Conservation (phyloP, 2,113 vertebrate species). For the Pseudopodoces humilis region DNA sequence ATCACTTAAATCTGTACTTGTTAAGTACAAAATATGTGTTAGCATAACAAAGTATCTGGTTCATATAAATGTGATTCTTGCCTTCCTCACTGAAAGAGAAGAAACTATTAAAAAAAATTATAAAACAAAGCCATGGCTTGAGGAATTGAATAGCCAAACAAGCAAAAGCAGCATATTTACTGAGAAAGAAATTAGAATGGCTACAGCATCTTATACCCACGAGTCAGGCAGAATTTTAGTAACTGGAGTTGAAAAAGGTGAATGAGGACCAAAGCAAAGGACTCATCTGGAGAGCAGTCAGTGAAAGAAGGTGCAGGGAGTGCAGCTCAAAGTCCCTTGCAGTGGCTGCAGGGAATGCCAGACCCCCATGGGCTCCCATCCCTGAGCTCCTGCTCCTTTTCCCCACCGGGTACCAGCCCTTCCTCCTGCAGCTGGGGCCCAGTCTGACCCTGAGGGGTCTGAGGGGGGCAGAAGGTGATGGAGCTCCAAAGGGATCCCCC, state of each 20-base stretch:
- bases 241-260: not conserved
- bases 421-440: not conserved
- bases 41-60: not conserved
- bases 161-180: not conserved
- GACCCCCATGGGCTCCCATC: fast-evolving
- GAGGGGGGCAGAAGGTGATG: no score
- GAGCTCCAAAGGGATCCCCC: not conserved
- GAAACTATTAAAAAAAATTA: not conserved
- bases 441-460: fast-evolving
- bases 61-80: not conserved
- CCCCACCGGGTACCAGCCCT: fast-evolving
- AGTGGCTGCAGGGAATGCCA: fast-evolving
- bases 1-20: conserved; percentile 29
- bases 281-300: not conserved
- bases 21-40: conserved; percentile 21
- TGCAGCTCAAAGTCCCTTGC: not conserved
- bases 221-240: not conserved
- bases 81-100: not conserved
- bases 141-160: not conserved
- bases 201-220: not conserved
- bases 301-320: not conserved
- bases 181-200: not conserved
- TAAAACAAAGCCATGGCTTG: not conserved
- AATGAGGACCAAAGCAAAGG: not conserved
- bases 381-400: not conserved